These are phyloP conservation scores for Timandra comae DNA, from an alignment of 2,888 invertebrate species.

Conservation along the genomic window DNA sequence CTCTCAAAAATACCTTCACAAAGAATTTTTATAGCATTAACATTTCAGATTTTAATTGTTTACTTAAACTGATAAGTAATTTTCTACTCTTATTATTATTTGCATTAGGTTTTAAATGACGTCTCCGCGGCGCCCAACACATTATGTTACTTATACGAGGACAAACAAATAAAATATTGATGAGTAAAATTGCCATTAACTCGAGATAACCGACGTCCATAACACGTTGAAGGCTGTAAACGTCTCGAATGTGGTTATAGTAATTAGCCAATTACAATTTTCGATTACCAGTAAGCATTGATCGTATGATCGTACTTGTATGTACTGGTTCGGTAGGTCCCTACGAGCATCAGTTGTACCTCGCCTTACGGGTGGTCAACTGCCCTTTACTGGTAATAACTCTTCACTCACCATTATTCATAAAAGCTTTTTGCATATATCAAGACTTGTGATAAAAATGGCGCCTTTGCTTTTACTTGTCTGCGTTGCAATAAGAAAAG, in stretches of 20 bases:
- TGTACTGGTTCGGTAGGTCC: constrained; percentile 57
- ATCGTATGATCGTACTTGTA: constrained; percentile 27
- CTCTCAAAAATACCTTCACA: too few species aligned
- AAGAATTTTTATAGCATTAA: too few species aligned
- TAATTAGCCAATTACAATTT: constrained; percentile 63
- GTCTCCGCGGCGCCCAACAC: constrained; percentile 26
- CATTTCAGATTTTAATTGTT: constrained; percentile 28
- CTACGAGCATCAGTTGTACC: constrained; percentile 29
- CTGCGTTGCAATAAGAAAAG: too few species aligned
- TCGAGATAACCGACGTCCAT: constrained; percentile 23
- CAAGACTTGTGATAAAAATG: constrained; percentile 8
- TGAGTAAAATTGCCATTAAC: constrained; percentile 1
- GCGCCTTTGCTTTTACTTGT: neutral
- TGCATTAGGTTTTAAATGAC: constrained; percentile 31
- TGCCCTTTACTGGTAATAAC: constrained; percentile 35
- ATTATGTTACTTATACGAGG: constrained; percentile 7
- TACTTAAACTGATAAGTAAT: constrained; percentile 35
- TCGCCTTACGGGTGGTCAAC: constrained; percentile 48
- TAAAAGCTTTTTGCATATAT: constrained; percentile 26
- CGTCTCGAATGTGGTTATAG: constrained; percentile 31
- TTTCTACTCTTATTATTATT: constrained; percentile 32
- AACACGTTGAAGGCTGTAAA: constrained; percentile 18
- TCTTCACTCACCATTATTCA: constrained; percentile 29
- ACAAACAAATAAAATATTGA: constrained; percentile 3
- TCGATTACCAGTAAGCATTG: constrained; percentile 55